Conservation (phyloP, 2,888 invertebrate species). For the Agriotes lineatus region DNA sequence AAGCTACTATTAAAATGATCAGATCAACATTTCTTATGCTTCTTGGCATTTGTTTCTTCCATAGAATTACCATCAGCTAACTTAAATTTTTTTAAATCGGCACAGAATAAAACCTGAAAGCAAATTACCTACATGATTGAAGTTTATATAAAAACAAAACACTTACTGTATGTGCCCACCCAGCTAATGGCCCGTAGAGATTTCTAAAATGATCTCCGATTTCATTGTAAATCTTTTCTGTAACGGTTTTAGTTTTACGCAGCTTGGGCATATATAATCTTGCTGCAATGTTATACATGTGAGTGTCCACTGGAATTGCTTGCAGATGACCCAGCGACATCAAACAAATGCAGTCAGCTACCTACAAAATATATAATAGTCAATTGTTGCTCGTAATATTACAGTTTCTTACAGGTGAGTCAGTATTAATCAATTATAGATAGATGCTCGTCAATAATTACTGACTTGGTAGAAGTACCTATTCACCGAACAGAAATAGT, state of each 20-base stretch:
- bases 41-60: background rate
- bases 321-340: conserved; percentile 93
- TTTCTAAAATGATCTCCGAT: conserved; percentile 85
- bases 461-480: no score
- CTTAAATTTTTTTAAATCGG: conserved; percentile 83
- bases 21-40: background rate
- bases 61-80: background rate
- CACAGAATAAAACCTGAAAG: conserved; percentile 73
- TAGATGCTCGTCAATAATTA: no score
- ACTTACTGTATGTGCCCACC: conserved; percentile 93
- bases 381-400: no score
- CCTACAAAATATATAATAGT: no score
- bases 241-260: conserved; percentile 80
- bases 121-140: conserved; percentile 68
- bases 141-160: conserved; percentile 60
- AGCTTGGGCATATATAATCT: conserved; percentile 85
- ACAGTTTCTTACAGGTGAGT: no score
- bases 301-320: conserved; percentile 95
- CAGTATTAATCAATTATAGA: no score
- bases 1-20: no score
- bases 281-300: conserved; percentile 92
- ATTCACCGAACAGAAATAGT: no score
- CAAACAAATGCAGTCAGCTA: conserved; percentile 97
- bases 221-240: conserved; percentile 86
- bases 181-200: conserved; percentile 88